Base-by-base conservation (phyloP, 2,797 vertebrate genomes). In the Clarias fuscus region DNA sequence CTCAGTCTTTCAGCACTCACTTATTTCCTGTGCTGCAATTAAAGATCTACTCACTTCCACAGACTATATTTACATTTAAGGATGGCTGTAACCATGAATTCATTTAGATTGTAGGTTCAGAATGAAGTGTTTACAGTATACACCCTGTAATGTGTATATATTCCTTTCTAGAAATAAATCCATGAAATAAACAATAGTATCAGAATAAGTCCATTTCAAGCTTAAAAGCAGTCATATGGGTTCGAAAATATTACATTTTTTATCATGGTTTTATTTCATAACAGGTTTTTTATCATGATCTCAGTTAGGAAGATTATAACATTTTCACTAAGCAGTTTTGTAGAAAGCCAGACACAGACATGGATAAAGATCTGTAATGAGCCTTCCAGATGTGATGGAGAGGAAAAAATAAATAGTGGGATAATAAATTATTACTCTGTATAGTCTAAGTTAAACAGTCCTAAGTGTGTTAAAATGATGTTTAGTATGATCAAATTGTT, bases 11-110 rank as follows among this genome's bases (percentile, higher is more conserved):
- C 64, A 71, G 62, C 72, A 17, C 33, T 84, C 67, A 65, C 43
- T 65, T 61, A 64, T 76, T 75, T 61, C 27, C 76, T 67, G 27
- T 62, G 65, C 82, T 64, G 59, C 43, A 86, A 48, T 83, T 83
- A 78, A 93, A 93, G 91, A 91, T 93, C 91, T 91, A 91, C 88
- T 88, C 89, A 75, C 76, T 75, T 37, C 4, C 64, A 85, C n/a
- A 17, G 75, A 33, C 62, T 58, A 40, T 37, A 68, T 67, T 81
- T 65, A 81, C 79, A 67, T 67, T 67, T 8, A 11, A 48, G 62
- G 79, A 65, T 53, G 53, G 53, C 37, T 27, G 5, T n/a, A 81
- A 48, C 78, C 78, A 59, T 64, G 78, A 80, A 80, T 40, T 43
- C 33, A 43, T 80, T 79, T 80, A 7, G 37, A 80, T 79, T 79